Base-by-base conservation (phyloP, 2,888 invertebrate species). In the Tribolium freemani region DNA sequence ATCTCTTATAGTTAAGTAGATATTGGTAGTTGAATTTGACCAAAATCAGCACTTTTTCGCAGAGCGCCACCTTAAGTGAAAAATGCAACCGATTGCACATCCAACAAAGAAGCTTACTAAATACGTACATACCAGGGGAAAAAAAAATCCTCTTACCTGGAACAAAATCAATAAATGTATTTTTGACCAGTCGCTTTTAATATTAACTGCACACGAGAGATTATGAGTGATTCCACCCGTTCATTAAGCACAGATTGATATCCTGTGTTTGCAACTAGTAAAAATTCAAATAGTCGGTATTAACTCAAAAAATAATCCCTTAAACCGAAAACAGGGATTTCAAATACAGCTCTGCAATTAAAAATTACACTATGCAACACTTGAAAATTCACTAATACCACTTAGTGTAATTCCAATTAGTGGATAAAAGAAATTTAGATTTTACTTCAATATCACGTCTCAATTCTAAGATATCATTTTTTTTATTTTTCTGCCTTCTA, bases 11-110 rank as follows among this genome's bases (percentile, higher is more conserved):
- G n/a, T n/a, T n/a, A n/a, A n/a, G n/a, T n/a, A n/a, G n/a, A n/a
- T n/a, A n/a, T n/a, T n/a, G n/a, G n/a, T n/a, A n/a, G n/a, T n/a
- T n/a, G n/a, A n/a, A n/a, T n/a, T n/a, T n/a, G n/a, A n/a, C n/a
- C n/a, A n/a, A n/a, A n/a, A n/a, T n/a, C n/a, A n/a, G n/a, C n/a
- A n/a, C n/a, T n/a, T n/a, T n/a, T n/a, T n/a, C n/a, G n/a, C n/a
- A n/a, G n/a, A n/a, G n/a, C n/a, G n/a, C n/a, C n/a, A n/a, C n/a
- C n/a, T n/a, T n/a, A 30, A 21, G 46, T 38, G 51, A 38, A 51
- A 21, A 53, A 64, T 51, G 64, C 64, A 64, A 53, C 30, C 51
- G 51, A 31, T 53, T 64, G 53, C 51, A 64, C 51, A 53, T 53
- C 64, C 10, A 64, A 51, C 64, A 64, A 26, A 51, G 51, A 61